A percentile compares a stretch with the other conserved stretches of the same genome.
Conservation (phyloP, 2,797 vertebrate species). For the Ara ararauna region DNA sequence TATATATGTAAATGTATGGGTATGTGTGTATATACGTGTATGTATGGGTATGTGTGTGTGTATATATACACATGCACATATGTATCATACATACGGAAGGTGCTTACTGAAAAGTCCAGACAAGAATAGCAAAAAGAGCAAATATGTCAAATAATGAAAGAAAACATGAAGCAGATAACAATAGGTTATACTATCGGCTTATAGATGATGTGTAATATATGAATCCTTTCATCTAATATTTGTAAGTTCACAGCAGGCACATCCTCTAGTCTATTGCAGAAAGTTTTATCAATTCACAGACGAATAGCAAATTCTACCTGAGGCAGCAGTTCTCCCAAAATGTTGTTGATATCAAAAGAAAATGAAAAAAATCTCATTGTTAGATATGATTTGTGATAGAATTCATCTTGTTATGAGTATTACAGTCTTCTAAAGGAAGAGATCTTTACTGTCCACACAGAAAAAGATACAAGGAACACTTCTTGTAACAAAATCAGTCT, state of each 20-base stretch:
- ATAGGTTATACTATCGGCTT: neutral
- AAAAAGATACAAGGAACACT: neutral
- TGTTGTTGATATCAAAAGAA: conserved; percentile 23
- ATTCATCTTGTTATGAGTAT: conserved; percentile 1
- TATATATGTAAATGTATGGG: no score
- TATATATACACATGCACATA: rapidly evolving
- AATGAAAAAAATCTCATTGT: conserved; percentile 55
- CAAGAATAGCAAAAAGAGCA: conserved; percentile 10
- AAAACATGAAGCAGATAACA: conserved; percentile 22
- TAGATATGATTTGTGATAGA: conserved; percentile 53
- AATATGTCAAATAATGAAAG: conserved; percentile 23
- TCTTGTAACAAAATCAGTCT: conserved; percentile 62
- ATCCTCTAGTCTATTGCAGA: conserved; percentile 34
- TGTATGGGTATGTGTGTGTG: neutral
- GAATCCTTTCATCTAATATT: conserved; percentile 56
- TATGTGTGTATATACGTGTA: neutral
- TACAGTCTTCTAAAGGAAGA: conserved; percentile 36
- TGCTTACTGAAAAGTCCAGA: neutral
- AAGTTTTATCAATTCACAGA: conserved; percentile 65
- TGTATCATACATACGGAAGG: neutral
- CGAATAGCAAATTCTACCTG: conserved; percentile 52
- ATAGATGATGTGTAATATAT: neutral
- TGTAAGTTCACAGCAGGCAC: conserved; percentile 46
- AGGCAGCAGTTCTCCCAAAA: conserved; percentile 54
- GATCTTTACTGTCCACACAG: neutral